A percentile compares a stretch with the other conserved stretches of the same genome.
Conservation (phyloP, 1,140 invertebrate genomes). For the Homalodisca vitripennis region DNA sequence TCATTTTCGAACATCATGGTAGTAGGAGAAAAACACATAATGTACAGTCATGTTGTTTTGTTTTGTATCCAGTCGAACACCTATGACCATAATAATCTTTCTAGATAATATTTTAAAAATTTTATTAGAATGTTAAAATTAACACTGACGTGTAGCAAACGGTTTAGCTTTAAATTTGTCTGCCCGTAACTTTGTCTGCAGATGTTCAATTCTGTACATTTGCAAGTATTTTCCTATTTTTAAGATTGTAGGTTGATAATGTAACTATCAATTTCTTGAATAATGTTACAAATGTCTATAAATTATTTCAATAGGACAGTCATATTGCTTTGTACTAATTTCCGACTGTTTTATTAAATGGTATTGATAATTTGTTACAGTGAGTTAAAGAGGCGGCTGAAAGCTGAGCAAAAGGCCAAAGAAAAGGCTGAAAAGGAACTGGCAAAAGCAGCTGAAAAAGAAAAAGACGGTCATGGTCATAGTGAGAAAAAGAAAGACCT, state of each 20-base stretch:
- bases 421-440: constrained; percentile 86
- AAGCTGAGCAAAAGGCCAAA: constrained; percentile 90
- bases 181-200: too few relatives aligned
- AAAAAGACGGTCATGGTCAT: constrained; percentile 48
- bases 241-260: neutral
- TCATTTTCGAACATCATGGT: too few relatives aligned
- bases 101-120: too few relatives aligned
- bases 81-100: too few relatives aligned
- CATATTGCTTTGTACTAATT: neutral
- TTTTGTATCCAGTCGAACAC: too few relatives aligned
- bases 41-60: too few relatives aligned
- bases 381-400: constrained; percentile 88
- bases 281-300: neutral
- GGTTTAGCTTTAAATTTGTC: too few relatives aligned
- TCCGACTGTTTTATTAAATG: neutral
- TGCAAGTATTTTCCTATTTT: neutral
- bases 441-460: constrained; percentile 45
- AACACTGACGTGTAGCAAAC: too few relatives aligned
- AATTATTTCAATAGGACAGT: neutral
- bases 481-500: constrained; percentile 48
- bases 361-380: constrained; percentile 58
- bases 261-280: neutral
- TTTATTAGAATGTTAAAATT: too few relatives aligned
- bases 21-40: too few relatives aligned
- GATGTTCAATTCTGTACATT: too few relatives aligned